Conservation (phyloP, 2,888 invertebrate genomes). For the Hyppa rectilinea region DNA sequence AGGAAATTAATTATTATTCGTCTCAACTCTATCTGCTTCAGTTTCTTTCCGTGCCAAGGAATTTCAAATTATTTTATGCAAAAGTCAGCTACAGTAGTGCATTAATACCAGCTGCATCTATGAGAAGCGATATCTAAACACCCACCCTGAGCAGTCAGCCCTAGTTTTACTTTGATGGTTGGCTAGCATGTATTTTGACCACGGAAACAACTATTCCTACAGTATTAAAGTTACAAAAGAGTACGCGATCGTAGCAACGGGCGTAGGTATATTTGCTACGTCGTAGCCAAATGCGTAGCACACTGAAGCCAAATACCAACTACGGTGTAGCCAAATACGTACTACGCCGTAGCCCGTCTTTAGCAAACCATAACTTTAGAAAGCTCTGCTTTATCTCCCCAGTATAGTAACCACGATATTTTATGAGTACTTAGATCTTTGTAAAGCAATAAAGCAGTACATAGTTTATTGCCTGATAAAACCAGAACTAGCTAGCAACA, state of each 20-base stretch:
- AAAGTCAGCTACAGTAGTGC: not conserved
- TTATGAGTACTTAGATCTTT: slow-evolving; percentile 42
- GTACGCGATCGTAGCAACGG: not conserved
- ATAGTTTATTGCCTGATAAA: slow-evolving; percentile 42
- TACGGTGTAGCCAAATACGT: not conserved
- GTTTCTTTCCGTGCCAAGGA: not conserved
- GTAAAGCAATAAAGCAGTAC: slow-evolving; percentile 35
- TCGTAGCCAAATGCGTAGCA: not conserved
- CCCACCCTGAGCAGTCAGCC: not conserved
- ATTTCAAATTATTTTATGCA: not conserved
- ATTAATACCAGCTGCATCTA: not conserved
- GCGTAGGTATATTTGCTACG: not conserved
- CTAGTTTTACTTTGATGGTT: not conserved
- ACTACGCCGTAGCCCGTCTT: not conserved
- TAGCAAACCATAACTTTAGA: slow-evolving; percentile 19
- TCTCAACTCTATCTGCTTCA: not conserved
- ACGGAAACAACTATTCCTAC: not conserved
- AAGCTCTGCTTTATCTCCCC: slow-evolving; percentile 16
- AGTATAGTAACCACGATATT: slow-evolving; percentile 31
- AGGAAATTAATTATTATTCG: not conserved
- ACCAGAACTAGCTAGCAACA: slow-evolving; percentile 35
- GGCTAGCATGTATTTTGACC: not conserved
- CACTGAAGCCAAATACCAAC: not conserved
- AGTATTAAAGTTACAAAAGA: not conserved
- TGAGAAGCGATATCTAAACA: not conserved